phyloP scores from a whole-genome alignment of 2,797 vertebrate species.

The Tenualosa ilisha region DNA sequence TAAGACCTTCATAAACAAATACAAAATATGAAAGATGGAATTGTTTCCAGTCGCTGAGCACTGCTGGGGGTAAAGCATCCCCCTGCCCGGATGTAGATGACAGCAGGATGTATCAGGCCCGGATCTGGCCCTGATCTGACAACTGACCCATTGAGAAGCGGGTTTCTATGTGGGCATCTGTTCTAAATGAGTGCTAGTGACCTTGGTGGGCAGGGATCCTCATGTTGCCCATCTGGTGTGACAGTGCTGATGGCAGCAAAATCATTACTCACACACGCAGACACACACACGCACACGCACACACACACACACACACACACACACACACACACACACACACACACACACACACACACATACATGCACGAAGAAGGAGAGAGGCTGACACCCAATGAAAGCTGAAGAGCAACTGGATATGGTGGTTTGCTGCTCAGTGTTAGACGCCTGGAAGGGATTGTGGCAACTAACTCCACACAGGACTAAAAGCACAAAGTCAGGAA shows the following conservation, averaged over 20 bases:
- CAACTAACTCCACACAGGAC: not conserved
- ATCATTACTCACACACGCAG: not conserved
- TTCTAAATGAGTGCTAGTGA: not conserved
- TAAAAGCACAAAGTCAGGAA: not conserved
- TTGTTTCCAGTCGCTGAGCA: not conserved
- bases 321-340: not conserved
- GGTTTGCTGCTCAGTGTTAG: not conserved
- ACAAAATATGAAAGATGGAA: not conserved
- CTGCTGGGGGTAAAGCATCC: not conserved
- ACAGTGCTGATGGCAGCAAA: constrained; percentile 23
- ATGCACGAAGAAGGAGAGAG: not conserved
- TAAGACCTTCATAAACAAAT: not conserved
- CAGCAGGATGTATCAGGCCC: not conserved
- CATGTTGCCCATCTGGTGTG: constrained; percentile 18
- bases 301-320: not conserved
- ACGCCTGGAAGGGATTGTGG: not conserved
- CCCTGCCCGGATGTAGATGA: not conserved
- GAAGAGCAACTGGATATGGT: not conserved
- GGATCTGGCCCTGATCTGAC: not conserved
- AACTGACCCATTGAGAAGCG: not conserved
- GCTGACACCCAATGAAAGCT: not conserved
- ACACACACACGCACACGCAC: not conserved
- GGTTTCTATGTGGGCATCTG: not conserved
- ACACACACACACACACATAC: not conserved
- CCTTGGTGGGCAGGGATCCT: constrained; percentile 14